Conservation (phyloP, 2,113 vertebrate genomes). For the Raja brachyura region DNA sequence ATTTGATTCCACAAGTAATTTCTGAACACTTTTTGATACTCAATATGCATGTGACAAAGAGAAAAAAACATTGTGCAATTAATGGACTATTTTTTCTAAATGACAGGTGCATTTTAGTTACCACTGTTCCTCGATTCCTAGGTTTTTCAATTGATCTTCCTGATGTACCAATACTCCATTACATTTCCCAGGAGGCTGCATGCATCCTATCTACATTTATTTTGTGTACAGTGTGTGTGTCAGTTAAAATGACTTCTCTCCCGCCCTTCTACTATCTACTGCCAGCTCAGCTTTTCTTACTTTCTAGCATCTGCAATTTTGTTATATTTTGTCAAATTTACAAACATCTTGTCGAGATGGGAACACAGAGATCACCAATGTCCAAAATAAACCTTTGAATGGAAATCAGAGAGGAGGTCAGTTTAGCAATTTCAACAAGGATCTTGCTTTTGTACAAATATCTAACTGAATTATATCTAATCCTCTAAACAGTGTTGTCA, state of each 20-base stretch:
- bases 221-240: background rate
- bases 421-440: background rate
- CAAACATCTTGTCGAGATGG: background rate
- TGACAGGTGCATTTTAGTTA: background rate
- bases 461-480: background rate
- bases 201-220: background rate
- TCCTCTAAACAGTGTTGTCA: background rate
- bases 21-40: background rate
- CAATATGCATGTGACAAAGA: background rate
- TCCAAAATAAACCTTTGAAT: background rate
- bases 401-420: background rate
- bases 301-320: background rate
- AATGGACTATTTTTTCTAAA: background rate
- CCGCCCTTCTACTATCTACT: background rate
- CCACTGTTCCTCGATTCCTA: no score
- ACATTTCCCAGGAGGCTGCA: background rate
- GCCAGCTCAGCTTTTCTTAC: constrained; percentile 15
- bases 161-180: background rate
- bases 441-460: background rate
- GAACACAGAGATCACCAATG: background rate
- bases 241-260: background rate
- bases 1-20: background rate
- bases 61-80: background rate
- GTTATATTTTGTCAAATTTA: background rate
- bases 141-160: background rate